Evolutionary conservation across 2,888 invertebrate genomes (phyloP), one percentile per base, ranked within the genome.

Genomic region (Leptothorax acervorum): DNA sequence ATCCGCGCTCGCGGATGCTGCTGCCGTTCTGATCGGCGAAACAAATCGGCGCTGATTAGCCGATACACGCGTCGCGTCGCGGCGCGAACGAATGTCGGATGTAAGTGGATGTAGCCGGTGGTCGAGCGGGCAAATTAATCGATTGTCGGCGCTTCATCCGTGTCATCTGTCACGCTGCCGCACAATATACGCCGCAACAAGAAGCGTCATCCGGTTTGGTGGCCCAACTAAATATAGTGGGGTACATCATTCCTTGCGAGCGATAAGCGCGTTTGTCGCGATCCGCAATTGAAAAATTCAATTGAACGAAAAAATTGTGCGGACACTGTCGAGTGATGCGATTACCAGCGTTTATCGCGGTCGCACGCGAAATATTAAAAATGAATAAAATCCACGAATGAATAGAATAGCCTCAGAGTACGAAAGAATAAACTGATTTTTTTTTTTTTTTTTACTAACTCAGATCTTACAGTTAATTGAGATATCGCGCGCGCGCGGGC

Each of bases 61-160:
- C 70, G 53, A 66, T 53, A 66, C 35, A 68, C 18, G 78, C 68
- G 35, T 55, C 55, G 57, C 15, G 62, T 51, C 62, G 42, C 60
- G 62, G 60, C 35, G 62, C 23, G 55, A 68, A 79, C 57, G 68
- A 79, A 68, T 23, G 35, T 68, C 42, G 55, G 57, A 79, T 57
- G 57, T 79, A 79, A 79, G 79, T 79, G 79, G 70, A 70, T 70
- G 79, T 79, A 70, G 57, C 79, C 45, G 70, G 70, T 28, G 70
- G 70, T 60, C 60, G 57, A 70, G 79, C 79, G 60, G 60, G 48
- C 57, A 79, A 79, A 79, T 79, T 79, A 79, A 79, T 79, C 79
- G 79, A 79, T 79, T 79, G 79, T 79, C 79, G 70, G 28, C 79
- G 79, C 23, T 79, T 57, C 57, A 35, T 57, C 35, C 78, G 78